Conservation (phyloP, 2,797 vertebrate genomes). For the Sebastes nivosus region DNA sequence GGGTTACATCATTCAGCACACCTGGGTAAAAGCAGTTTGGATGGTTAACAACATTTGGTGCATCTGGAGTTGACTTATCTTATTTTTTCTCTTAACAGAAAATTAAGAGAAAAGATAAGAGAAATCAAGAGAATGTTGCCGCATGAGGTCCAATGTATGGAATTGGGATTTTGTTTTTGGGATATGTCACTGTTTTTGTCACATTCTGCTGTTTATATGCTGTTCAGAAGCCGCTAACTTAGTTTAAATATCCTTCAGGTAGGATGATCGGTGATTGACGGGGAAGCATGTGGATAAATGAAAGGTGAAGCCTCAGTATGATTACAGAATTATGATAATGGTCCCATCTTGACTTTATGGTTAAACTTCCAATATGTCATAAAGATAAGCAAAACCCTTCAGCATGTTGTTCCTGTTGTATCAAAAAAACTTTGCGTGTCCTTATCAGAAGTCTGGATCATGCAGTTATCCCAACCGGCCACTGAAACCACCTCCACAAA, state of each 20-base stretch:
- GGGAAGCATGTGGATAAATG: neutral
- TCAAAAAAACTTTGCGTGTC: too few species aligned
- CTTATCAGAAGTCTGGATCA: neutral
- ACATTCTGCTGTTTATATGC: neutral
- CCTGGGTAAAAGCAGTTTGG: too few species aligned
- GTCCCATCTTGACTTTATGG: neutral
- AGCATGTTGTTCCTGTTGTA: neutral
- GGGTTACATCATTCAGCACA: too few species aligned
- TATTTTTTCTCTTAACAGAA: too few species aligned
- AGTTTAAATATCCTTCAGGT: neutral
- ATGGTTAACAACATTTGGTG: too few species aligned
- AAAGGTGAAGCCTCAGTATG: neutral
- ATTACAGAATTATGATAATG: neutral
- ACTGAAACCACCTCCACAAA: neutral
- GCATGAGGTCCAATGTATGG: too few species aligned
- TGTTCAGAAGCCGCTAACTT: neutral
- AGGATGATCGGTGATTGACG: neutral
- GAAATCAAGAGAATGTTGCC: too few species aligned
- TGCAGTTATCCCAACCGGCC: neutral
- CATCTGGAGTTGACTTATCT: too few species aligned
- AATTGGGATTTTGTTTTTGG: neutral
- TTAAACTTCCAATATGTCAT: neutral
- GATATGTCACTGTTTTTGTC: neutral
- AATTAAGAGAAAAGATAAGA: too few species aligned
- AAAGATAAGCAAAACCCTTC: neutral